Conservation (phyloP, 2,888 invertebrate species). For the Aphidoletes aphidimyza region DNA sequence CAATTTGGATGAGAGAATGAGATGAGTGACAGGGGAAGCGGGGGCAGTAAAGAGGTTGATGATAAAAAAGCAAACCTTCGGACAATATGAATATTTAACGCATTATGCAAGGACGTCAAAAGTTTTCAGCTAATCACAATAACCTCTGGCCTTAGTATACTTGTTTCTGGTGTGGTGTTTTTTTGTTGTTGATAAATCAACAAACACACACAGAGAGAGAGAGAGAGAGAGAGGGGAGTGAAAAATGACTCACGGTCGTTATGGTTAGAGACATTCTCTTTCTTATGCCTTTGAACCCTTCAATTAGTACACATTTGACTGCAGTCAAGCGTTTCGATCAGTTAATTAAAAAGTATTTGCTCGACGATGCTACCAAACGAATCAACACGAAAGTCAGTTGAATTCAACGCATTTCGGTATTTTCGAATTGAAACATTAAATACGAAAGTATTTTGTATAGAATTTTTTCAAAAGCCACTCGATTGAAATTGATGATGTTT, state of each 20-base stretch:
- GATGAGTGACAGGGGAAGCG: too few species aligned
- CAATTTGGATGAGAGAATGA: too few species aligned
- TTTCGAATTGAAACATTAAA: neutral
- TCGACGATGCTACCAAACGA: neutral
- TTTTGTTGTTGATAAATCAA: neutral
- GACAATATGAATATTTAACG: neutral
- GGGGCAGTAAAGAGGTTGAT: too few species aligned
- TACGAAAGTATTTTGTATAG: neutral
- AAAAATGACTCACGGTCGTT: too few species aligned
- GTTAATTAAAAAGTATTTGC: neutral
- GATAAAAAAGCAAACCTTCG: too few species aligned
- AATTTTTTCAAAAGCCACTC: neutral
- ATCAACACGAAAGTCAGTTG: neutral
- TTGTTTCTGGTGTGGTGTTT: neutral
- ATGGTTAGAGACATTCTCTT: too few species aligned
- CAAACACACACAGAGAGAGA: neutral
- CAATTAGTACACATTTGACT: too few species aligned
- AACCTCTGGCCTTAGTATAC: neutral
- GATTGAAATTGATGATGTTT: neutral
- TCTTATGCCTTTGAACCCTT: neutral
- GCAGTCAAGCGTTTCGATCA: neutral
- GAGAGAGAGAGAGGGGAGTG: neutral
- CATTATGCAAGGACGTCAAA: neutral
- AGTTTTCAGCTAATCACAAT: neutral
- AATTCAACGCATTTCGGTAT: neutral